Base-by-base conservation (phyloP, 2,888 invertebrate species). In the Heliconius ismenius region DNA sequence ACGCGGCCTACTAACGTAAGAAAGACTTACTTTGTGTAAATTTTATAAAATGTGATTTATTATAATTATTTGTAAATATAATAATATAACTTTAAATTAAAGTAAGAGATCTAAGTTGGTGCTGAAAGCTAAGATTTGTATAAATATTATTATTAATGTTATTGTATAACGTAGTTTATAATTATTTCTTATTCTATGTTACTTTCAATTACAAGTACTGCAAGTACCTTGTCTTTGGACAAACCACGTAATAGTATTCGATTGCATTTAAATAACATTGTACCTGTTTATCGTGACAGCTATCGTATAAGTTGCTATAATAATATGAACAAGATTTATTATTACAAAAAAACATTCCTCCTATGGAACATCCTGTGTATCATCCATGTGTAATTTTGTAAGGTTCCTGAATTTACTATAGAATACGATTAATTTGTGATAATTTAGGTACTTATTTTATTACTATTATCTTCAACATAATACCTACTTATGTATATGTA, bases 11-110 rank as follows among this genome's bases (percentile, higher is more conserved):
- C 86, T 80, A 89, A 93, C 82, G 89, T 92, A 83, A 89, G 94
- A 88, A 94, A 94, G 87, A 94, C 94, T 88, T 94, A 94, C 82
- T 94, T 94, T 87, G 94, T 94, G 81, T 94, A 91, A 77, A 79
- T 60, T 70, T 58, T 24, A 39, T 77, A 76, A 80, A 78, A 80
- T 82, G 82, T 82, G 83, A 81, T 82, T 79, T 78, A 78, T 79
- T 79, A 73, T 79, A 80, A 77, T 62, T 78, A 79, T 75, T 65
- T 80, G 78, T 80, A 80, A 39, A 78, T 80, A 78, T 32, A 58
- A n/a, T 49, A 49, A 58, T 54, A 43, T 49, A 74, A 49, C 58
- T 82, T 13, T 67, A 73, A 75, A 75, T 32, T 79, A 73, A 68
- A 72, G 54, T 77, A 77, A 58, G 79, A 78, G 63, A 77, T 78